Conservation (phyloP, 1,140 invertebrate species). For the Drosophila watanabei region DNA sequence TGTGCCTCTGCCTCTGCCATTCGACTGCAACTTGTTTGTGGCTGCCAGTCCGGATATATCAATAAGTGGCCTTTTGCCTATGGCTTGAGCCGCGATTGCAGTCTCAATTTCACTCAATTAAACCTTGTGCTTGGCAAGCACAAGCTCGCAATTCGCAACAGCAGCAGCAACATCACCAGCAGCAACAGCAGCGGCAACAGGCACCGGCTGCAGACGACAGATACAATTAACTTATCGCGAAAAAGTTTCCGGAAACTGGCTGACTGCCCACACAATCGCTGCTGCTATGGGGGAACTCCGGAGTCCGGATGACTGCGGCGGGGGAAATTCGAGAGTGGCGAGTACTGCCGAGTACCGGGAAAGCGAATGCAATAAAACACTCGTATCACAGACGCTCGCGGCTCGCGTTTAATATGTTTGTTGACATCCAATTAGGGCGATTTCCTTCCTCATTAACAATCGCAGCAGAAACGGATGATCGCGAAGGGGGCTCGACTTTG, state of each 20-base stretch:
- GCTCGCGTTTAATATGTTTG: conserved; percentile 77
- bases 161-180: conserved; percentile 21
- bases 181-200: not conserved
- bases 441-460: conserved; percentile 83
- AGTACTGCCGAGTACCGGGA: conserved; percentile 31
- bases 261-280: conserved; percentile 71
- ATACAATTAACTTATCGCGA: conserved; percentile 83
- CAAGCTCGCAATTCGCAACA: conserved; percentile 55
- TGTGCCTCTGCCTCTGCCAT: not conserved
- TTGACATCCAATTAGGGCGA: conserved; percentile 83
- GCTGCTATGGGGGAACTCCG: conserved; percentile 17
- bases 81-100: conserved; percentile 59
- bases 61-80: conserved; percentile 72
- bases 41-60: conserved; percentile 74
- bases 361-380: conserved; percentile 56
- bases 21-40: conserved; percentile 59
- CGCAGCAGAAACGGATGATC: conserved; percentile 43
- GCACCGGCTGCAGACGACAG: conserved; percentile 59
- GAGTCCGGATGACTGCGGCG: conserved; percentile 12
- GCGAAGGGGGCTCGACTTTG: conserved; percentile 5
- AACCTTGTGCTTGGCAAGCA: conserved; percentile 52
- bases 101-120: conserved; percentile 80
- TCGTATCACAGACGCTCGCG: conserved; percentile 54
- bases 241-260: conserved; percentile 78
- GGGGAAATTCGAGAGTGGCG: conserved; percentile 21